Evolutionary conservation across 2,113 vertebrate species (phyloP).

Genomic region (Leiothrix lutea): DNA sequence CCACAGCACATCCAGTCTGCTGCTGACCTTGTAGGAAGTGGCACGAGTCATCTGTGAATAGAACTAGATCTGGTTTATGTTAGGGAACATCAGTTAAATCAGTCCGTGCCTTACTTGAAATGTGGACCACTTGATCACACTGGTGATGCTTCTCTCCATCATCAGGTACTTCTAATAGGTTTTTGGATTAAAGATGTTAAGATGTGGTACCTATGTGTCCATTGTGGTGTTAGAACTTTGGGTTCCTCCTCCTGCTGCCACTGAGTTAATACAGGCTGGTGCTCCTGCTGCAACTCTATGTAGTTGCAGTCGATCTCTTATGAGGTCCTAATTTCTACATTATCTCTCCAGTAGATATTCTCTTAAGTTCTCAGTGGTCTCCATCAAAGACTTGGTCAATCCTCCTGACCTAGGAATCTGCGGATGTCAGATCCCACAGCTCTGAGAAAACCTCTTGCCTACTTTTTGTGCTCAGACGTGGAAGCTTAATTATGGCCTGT

Average conservation of each 20-base stretch:
- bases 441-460: neutral
- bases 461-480: neutral
- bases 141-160: neutral
- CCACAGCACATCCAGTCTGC: neutral
- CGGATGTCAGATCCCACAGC: neutral
- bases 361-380: neutral
- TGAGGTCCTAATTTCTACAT: neutral
- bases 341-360: neutral
- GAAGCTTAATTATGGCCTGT: neutral
- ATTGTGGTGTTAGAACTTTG: neutral
- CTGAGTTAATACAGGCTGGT: neutral
- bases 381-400: neutral
- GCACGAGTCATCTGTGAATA: rapidly evolving
- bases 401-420: neutral
- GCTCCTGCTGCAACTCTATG: neutral
- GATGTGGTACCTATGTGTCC: neutral
- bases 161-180: neutral
- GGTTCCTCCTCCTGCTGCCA: neutral
- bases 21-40: neutral
- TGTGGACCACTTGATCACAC: neutral
- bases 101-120: neutral
- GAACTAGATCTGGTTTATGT: neutral
- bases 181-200: neutral
- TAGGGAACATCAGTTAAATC: neutral
- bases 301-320: neutral